Conservation (phyloP, 2,113 vertebrate genomes). For the Cochlearius cochlearius region DNA sequence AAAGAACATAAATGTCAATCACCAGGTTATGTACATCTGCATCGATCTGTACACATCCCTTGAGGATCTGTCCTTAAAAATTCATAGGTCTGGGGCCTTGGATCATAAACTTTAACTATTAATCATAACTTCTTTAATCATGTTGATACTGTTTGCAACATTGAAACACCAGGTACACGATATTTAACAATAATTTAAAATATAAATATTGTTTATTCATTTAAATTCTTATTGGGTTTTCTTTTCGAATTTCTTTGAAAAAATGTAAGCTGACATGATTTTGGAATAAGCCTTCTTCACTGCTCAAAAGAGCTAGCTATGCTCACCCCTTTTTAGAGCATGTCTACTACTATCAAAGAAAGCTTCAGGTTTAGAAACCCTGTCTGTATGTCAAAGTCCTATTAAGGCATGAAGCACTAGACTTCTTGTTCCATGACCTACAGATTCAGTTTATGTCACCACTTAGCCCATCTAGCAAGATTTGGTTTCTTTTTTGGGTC, state of each 20-base stretch:
- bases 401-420: not conserved
- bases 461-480: not conserved
- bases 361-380: not conserved
- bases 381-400: not conserved
- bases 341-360: not conserved
- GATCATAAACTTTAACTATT: slow-evolving; percentile 27
- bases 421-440: not conserved
- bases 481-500: slow-evolving; percentile 3
- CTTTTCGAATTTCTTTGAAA: not conserved
- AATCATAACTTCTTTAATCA: not conserved
- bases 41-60: not conserved
- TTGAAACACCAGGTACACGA: not conserved
- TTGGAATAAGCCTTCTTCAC: not conserved
- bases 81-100: not conserved
- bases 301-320: not conserved
- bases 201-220: not conserved
- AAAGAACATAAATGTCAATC: slow-evolving; percentile 29
- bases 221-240: not conserved
- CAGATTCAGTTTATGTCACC: not conserved
- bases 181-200: not conserved
- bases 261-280: not conserved
- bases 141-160: not conserved
- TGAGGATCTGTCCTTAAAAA: slow-evolving; percentile 40
- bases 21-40: not conserved
- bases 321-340: not conserved